phyloP scores from a whole-genome alignment of 1,140 invertebrate genomes.

The Battus philenor region DNA sequence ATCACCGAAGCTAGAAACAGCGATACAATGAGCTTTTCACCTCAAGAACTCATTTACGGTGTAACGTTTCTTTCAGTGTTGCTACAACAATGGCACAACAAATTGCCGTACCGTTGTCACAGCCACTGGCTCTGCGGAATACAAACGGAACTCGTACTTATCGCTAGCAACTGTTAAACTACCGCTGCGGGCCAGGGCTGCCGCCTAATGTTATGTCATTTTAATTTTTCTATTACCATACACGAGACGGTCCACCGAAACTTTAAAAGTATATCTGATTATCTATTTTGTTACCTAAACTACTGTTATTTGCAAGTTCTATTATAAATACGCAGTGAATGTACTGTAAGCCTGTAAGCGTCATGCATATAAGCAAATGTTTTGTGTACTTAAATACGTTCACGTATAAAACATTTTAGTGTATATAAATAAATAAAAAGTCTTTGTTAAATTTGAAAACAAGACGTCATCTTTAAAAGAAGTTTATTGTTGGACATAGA shows the following conservation, averaged over 20 bases:
- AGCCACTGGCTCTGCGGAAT: not conserved
- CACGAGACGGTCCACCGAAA: not conserved
- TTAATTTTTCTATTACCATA: not conserved
- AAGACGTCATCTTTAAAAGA: no score
- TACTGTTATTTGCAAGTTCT: no score
- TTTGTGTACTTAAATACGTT: no score
- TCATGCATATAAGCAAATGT: no score
- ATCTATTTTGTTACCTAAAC: no score
- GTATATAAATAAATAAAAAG: no score
- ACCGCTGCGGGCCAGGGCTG: not conserved
- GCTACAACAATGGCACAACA: conserved; percentile 7
- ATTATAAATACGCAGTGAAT: no score
- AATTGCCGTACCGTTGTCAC: conserved; percentile 7
- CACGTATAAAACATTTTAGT: no score
- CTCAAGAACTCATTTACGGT: not conserved
- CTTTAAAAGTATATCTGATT: not conserved
- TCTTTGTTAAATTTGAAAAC: no score
- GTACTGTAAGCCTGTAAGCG: no score
- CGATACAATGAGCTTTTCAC: not conserved
- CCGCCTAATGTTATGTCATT: not conserved
- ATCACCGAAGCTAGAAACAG: not conserved
- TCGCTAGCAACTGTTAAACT: conserved; percentile 7
- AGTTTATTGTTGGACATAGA: no score
- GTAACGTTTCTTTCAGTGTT: conserved; percentile 10
- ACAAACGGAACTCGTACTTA: conserved; percentile 6